phyloP scores from a whole-genome alignment of 2,888 invertebrate species.

The Agonopterix alstromeriana region DNA sequence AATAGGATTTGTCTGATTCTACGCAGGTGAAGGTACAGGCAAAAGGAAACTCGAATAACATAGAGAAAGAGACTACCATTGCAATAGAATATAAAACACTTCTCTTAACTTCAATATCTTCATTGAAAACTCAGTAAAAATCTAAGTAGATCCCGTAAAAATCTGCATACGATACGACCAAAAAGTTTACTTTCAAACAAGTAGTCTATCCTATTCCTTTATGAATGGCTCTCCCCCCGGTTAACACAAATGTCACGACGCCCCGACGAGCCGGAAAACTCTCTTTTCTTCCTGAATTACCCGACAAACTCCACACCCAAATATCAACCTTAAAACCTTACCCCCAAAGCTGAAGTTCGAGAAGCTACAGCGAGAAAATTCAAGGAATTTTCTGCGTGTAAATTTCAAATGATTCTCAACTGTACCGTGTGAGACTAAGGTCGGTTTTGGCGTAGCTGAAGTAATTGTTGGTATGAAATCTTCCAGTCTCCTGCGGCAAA shows the following conservation, averaged over 20 bases:
- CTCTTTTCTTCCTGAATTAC: conserved; percentile 74
- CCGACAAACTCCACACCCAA: conserved; percentile 27
- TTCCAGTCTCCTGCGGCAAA: conserved; percentile 75
- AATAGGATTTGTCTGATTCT: too few species aligned
- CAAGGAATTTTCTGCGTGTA: conserved; percentile 62
- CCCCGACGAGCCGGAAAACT: conserved; percentile 72
- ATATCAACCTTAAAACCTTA: conserved; percentile 28
- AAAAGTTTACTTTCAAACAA: conserved; percentile 58
- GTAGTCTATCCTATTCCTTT: conserved; percentile 39
- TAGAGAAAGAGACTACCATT: too few species aligned
- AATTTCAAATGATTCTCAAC: conserved; percentile 31
- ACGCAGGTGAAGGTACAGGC: too few species aligned
- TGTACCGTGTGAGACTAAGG: conserved; percentile 30
- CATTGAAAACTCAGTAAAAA: conserved; percentile 11
- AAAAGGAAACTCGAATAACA: too few species aligned
- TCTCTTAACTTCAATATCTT: too few species aligned
- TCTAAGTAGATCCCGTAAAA: conserved; percentile 31
- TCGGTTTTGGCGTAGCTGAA: conserved; percentile 21
- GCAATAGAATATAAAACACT: too few species aligned
- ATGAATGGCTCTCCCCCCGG: conserved; percentile 69
- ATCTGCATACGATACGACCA: too few species aligned
- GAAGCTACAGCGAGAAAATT: conserved; percentile 39
- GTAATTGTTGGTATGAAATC: conserved; percentile 58
- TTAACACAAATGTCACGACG: conserved; percentile 75
- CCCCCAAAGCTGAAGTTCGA: conserved; percentile 29